Evolutionary conservation across 2,888 invertebrate species (phyloP).

Genomic region (Stictocephala bisonia): DNA sequence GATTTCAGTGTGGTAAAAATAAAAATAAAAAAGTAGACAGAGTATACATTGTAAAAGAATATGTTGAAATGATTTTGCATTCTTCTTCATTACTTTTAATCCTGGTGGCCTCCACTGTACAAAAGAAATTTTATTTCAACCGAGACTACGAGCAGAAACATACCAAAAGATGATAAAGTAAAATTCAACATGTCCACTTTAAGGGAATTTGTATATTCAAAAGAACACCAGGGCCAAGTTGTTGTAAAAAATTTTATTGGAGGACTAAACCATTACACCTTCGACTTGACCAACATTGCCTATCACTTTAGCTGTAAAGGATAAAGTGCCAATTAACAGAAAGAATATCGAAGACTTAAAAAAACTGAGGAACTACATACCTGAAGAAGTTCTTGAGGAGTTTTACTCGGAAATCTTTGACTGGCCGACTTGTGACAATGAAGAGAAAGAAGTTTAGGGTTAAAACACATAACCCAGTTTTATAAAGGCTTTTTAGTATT

Average conservation of each 20-base stretch:
- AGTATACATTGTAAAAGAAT: conserved; percentile 38
- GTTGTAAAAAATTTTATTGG: conserved; percentile 3
- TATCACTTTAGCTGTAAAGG: conserved; percentile 3
- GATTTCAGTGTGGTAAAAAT: conserved; percentile 29
- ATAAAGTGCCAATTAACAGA: conserved; percentile 22
- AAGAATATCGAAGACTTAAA: conserved; percentile 32
- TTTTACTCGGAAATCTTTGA: too few species aligned
- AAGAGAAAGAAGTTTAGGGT: background rate
- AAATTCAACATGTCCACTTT: too few species aligned
- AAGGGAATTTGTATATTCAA: conserved; percentile 20
- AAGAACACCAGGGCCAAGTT: conserved; percentile 21
- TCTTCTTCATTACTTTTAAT: conserved; percentile 22
- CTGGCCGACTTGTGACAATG: conserved; percentile 23
- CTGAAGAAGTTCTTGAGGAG: conserved; percentile 37
- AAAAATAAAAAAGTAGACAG: conserved; percentile 29
- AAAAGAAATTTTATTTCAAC: conserved; percentile 16
- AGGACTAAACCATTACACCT: conserved; percentile 28
- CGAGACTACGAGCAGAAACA: conserved; percentile 12
- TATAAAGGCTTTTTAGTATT: background rate
- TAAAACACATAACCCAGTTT: background rate
- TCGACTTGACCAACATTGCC: conserved; percentile 17
- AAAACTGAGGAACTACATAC: conserved; percentile 38
- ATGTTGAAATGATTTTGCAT: background rate
- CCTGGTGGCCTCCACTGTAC: conserved; percentile 14
- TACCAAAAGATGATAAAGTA: too few species aligned